Evolutionary conservation across 2,888 invertebrate species (phyloP).

Genomic region (Phragmatobia fuliginosa): DNA sequence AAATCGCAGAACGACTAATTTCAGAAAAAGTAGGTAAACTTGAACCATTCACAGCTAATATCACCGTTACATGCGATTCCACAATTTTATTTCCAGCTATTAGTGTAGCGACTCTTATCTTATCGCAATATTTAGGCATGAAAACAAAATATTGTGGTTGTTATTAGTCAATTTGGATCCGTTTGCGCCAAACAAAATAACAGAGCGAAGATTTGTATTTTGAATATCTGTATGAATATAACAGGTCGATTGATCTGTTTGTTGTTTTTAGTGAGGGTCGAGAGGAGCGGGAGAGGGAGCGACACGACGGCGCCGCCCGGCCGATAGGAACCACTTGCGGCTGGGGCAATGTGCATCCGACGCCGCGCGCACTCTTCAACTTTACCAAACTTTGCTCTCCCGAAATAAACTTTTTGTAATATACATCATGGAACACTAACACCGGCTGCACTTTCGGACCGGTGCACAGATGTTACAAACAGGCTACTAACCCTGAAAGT

Average conservation of each 20-base stretch:
- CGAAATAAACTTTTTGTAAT: constrained; percentile 79
- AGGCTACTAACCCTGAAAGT: constrained; percentile 83
- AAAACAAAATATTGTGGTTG: constrained; percentile 75
- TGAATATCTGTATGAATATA: constrained; percentile 70
- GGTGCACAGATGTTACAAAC: constrained; percentile 56
- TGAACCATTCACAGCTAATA: constrained; percentile 80
- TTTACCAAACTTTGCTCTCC: constrained; percentile 79
- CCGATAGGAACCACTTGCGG: constrained; percentile 79
- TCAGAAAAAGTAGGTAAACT: constrained; percentile 77
- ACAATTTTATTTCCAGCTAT: constrained; percentile 83
- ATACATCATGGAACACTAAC: constrained; percentile 69
- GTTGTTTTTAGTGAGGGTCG: constrained; percentile 81
- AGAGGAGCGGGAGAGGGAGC: constrained; percentile 79
- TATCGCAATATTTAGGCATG: constrained; percentile 79
- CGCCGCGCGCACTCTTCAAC: constrained; percentile 77
- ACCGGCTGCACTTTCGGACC: constrained; percentile 56
- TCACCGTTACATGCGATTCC: constrained; percentile 83
- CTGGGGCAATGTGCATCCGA: constrained; percentile 80
- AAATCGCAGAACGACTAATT: constrained; percentile 68
- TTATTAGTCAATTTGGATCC: constrained; percentile 61
- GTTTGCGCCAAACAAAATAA: constrained; percentile 61
- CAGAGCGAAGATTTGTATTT: constrained; percentile 61
- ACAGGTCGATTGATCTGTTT: constrained; percentile 84
- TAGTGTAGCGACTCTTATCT: constrained; percentile 78
- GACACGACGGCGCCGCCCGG: constrained; percentile 80